Evolutionary conservation across 2,113 vertebrate genomes (phyloP), one percentile per base, ranked within the genome.

Genomic region (Elgaria multicarinata): DNA sequence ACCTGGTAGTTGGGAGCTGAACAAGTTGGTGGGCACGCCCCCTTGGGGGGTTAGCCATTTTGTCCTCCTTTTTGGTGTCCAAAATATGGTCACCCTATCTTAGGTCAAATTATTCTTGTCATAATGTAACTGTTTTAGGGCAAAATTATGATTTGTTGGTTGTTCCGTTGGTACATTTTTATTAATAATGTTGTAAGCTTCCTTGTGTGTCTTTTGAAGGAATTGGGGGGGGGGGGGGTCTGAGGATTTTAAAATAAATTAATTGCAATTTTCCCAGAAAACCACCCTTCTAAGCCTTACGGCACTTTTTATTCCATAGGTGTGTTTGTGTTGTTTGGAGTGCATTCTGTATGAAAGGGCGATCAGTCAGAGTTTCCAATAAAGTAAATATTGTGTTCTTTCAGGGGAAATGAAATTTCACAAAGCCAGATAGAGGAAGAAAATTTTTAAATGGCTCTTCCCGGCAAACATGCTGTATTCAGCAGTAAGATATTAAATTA

Each of bases 401-500:
- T 71, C 4, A 36, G 0, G 79, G 71, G 42, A 93, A 91, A 92
- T 78, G 39, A 94, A 94, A 91, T 78, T 89, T 66, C 69, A 88
- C 71, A 31, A 90, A 80, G 46, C 83, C 90, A 58, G 71, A 75
- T 88, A 92, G 83, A 86, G 81, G 93, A 93, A 92, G 72, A 93
- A 77, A 94, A 92, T 91, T 92, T 91, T 83, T 92, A 92, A 87
- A 69, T 72, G 87, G 0, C 31, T 66, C 16, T 90, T 95, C 18
- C 94, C 90, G 69, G 86, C 33, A 76, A 67, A 9, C 90, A 53
- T 81, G 33, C 87, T 91, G 83, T 80, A 79, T 92, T 89, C 75
- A 91, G 39, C 79, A 85, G 76, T 92, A 92, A 62, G 93, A 90
- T 94, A 93, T 89, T 55, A 92, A 95, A 88, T 89, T 62, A 92